These are phyloP conservation scores for Axinella damicornis DNA, from an alignment of 37 sponge, comb jelly and placozoan species.

Conservation along the genomic window DNA sequence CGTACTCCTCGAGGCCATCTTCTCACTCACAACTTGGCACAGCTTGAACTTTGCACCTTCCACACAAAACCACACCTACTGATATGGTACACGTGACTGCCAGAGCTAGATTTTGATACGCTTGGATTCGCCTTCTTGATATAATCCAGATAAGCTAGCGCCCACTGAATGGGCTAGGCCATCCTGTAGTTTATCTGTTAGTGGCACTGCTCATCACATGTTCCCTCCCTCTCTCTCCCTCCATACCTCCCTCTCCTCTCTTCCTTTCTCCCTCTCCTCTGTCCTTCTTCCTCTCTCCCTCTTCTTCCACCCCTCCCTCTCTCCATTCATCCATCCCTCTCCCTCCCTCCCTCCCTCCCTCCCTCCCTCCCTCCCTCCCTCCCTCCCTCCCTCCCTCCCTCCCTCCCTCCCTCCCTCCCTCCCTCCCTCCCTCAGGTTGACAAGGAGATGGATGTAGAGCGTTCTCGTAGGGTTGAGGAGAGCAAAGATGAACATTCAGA, in stretches of 20 bases:
- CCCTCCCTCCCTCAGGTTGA: slow-evolving; percentile 19
- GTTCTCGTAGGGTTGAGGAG: slow-evolving; percentile 56
- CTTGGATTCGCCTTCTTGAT: too few relatives aligned
- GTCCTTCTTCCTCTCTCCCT: not conserved
- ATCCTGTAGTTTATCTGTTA: too few relatives aligned
- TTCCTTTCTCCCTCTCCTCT: not conserved
- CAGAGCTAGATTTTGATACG: too few relatives aligned
- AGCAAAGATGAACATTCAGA: slow-evolving; percentile 25
- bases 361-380: not conserved
- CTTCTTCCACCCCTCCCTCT: too few relatives aligned
- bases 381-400: not conserved
- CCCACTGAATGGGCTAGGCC: too few relatives aligned
- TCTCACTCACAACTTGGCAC: too few relatives aligned
- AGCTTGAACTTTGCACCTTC: too few relatives aligned
- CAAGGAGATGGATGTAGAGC: slow-evolving; percentile 55
- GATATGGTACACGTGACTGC: too few relatives aligned
- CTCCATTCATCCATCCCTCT: not conserved
- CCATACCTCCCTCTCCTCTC: not conserved
- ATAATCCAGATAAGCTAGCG: too few relatives aligned
- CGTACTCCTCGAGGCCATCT: too few relatives aligned
- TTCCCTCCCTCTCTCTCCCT: not conserved
- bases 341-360: not conserved
- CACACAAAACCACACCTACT: too few relatives aligned
- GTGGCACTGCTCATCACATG: not conserved
- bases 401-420: not conserved